A percentile compares a stretch with the other conserved stretches of the same genome.
These are phyloP conservation scores for Ormyrus labotus DNA, from an alignment of 2,888 invertebrate species.

Conservation along the genomic window DNA sequence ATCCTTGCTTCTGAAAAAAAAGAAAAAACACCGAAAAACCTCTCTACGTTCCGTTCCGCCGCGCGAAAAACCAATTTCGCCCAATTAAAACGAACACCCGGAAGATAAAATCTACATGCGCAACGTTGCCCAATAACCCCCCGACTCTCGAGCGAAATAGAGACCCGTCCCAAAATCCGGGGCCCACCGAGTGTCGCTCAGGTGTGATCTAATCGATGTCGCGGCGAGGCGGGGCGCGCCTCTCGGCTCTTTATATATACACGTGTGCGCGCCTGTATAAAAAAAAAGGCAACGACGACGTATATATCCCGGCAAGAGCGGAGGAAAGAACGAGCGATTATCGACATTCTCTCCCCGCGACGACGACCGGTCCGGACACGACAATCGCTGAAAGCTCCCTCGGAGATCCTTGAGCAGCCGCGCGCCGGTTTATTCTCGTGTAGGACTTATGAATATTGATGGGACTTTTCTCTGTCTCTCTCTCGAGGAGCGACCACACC, in stretches of 20 bases:
- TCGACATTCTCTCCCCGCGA: slow-evolving; percentile 27
- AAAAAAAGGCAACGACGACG: not conserved
- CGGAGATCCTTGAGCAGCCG: slow-evolving; percentile 69
- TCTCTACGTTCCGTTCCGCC: no score
- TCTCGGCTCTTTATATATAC: slow-evolving; percentile 3
- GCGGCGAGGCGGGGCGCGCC: not conserved
- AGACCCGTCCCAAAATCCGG: no score
- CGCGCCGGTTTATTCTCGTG: slow-evolving; percentile 50
- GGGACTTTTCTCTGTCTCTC: slow-evolving; percentile 67
- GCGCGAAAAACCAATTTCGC: no score
- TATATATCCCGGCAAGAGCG: no score
- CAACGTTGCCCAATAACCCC: no score
- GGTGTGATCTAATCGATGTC: no score
- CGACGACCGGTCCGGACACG: slow-evolving; percentile 27
- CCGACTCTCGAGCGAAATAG: no score
- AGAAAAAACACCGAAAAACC: no score
- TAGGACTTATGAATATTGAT: slow-evolving; percentile 74
- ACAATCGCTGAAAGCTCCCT: slow-evolving; percentile 46
- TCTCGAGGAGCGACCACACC: slow-evolving; percentile 52
- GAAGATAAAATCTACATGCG: no score
- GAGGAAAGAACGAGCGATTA: not conserved
- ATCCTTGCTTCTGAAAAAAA: no score
- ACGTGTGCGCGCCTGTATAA: not conserved
- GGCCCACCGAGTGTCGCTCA: no score
- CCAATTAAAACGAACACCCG: no score